phyloP scores from a whole-genome alignment of 2,113 vertebrate species.

The Xenopus tropicalis region DNA sequence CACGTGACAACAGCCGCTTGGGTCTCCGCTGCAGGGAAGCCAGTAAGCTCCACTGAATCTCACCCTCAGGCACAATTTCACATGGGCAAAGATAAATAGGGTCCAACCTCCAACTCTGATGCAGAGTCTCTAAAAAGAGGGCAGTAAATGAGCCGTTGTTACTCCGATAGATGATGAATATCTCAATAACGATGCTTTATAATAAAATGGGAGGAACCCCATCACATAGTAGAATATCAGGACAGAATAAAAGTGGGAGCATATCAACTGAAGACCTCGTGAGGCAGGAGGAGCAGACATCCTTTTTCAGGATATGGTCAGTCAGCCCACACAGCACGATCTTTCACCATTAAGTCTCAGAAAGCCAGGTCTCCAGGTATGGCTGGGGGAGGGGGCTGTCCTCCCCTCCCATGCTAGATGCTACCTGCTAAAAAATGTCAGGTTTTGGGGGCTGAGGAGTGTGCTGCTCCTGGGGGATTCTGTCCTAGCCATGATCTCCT shows the following conservation, averaged over 20 bases:
- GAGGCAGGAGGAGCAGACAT: constrained; percentile 1
- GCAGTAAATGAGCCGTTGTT: not conserved
- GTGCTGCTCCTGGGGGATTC: constrained; percentile 88
- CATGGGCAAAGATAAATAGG: constrained; percentile 1
- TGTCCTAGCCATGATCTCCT: constrained; percentile 90
- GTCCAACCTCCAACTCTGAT: constrained; percentile 25
- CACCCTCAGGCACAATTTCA: not conserved
- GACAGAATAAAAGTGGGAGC: constrained; percentile 4
- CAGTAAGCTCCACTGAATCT: not conserved
- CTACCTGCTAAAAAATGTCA: constrained; percentile 94
- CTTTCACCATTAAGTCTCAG: constrained; percentile 27
- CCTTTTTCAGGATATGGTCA: constrained; percentile 18
- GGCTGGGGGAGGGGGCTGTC: constrained; percentile 37
- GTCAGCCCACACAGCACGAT: constrained; percentile 29
- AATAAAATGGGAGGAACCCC: constrained; percentile 2
- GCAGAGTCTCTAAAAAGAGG: constrained; percentile 22
- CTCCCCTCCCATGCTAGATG: constrained; percentile 48
- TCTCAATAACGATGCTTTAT: not conserved
- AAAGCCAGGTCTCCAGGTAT: constrained; percentile 46
- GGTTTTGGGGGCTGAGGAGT: constrained; percentile 85
- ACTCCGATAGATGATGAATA: constrained; percentile 3
- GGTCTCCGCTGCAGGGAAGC: not conserved
- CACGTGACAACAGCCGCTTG: not conserved
- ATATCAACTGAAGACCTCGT: constrained; percentile 21
- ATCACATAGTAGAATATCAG: not conserved